Percentiles rank a stretch among this genome's conserved stretches.
Conservation (phyloP, 1,140 invertebrate species). For the Elysia chlorotica region DNA sequence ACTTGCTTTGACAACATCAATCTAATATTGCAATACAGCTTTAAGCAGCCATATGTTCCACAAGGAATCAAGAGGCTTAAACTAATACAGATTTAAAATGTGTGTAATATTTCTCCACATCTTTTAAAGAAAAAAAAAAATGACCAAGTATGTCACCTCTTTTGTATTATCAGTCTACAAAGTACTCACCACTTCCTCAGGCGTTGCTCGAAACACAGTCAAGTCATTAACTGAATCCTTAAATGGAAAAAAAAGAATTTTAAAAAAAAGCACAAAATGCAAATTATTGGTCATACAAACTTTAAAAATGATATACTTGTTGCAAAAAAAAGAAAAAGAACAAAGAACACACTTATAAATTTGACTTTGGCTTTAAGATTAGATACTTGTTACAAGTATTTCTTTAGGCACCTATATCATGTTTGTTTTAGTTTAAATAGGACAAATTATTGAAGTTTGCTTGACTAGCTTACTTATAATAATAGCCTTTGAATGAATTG, state of each 20-base stretch:
- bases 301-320: no score
- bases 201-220: constrained; percentile 47
- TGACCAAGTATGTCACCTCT: no score
- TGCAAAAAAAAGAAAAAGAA: background rate
- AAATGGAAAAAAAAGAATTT: constrained; percentile 7
- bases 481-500: background rate
- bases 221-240: constrained; percentile 55
- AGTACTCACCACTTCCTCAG: constrained; percentile 57
- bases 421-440: no score
- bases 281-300: no score
- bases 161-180: background rate
- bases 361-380: background rate
- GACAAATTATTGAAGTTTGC: no score
- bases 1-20: no score
- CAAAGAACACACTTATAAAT: background rate
- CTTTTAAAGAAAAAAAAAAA: background rate
- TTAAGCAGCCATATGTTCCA: background rate
- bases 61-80: background rate
- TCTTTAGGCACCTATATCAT: background rate
- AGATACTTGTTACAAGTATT: background rate
- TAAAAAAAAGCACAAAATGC: constrained; percentile 5
- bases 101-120: background rate
- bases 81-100: background rate
- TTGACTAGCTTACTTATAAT: background rate
- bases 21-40: no score